These are phyloP conservation scores for Frankliniella intonsa DNA, from an alignment of 2,888 invertebrate species.

Conservation along the genomic window DNA sequence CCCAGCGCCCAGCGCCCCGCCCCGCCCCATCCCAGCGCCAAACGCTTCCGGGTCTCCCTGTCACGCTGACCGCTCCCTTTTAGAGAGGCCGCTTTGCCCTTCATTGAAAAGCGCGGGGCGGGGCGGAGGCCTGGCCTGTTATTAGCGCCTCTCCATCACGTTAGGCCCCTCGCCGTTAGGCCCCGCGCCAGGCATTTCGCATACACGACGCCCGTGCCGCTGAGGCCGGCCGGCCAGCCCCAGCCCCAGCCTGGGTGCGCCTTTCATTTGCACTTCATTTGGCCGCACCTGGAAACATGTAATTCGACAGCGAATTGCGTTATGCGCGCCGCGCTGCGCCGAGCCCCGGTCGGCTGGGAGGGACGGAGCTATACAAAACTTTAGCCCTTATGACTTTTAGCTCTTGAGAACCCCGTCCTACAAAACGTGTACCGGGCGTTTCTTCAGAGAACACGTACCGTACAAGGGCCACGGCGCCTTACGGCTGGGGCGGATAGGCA, in stretches of 20 bases:
- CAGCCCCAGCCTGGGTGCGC: background rate
- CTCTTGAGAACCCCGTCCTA: too few relatives aligned
- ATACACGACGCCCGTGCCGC: background rate
- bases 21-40: background rate
- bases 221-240: too few relatives aligned
- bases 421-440: too few relatives aligned
- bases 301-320: conserved; percentile 5
- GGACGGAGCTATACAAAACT: too few relatives aligned
- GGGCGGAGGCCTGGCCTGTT: background rate
- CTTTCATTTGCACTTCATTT: conserved; percentile 25
- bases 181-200: background rate
- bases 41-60: background rate
- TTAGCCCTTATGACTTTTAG: too few relatives aligned
- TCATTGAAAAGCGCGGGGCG: background rate
- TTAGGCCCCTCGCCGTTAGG: background rate
- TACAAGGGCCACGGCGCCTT: too few relatives aligned
- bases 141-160: background rate
- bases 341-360: too few relatives aligned
- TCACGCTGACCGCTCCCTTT: background rate
- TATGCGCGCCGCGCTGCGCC: background rate
- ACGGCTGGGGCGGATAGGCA: too few relatives aligned
- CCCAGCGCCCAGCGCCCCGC: background rate
- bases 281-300: background rate
- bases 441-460: too few relatives aligned
- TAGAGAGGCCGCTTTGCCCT: background rate